Evolutionary conservation across 35 echinoderm and acorn worm genomes (phyloP).

Genomic region (Ophioderma brevispina): DNA sequence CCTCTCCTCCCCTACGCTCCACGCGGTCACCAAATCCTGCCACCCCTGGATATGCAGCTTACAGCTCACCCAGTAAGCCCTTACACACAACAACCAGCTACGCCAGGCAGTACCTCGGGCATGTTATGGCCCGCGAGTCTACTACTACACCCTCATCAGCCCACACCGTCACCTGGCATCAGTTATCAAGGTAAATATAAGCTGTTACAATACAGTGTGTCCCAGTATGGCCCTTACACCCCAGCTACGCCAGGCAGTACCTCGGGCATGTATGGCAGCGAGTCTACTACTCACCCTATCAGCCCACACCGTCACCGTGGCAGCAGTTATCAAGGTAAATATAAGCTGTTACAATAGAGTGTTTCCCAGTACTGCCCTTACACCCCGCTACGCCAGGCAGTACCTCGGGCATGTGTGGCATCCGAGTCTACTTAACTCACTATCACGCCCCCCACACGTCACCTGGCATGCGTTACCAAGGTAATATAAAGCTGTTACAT

Average conservation of each 20-base stretch:
- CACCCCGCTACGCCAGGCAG: too few relatives aligned
- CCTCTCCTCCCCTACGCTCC: constrained; percentile 84
- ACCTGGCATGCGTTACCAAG: too few relatives aligned
- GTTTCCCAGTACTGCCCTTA: too few relatives aligned
- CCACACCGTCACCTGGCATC: constrained; percentile 72
- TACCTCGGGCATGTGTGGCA: too few relatives aligned
- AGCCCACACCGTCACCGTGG: constrained; percentile 76
- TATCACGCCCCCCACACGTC: too few relatives aligned
- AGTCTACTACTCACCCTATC: constrained; percentile 87
- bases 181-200: constrained; percentile 89
- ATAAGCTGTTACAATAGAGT: too few relatives aligned
- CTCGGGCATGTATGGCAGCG: constrained; percentile 94
- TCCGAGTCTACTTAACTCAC: too few relatives aligned
- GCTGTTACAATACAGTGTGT: too few relatives aligned
- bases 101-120: constrained; percentile 73
- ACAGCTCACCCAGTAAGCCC: constrained; percentile 70
- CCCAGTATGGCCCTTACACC: constrained; percentile 86
- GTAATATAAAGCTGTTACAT: too few relatives aligned
- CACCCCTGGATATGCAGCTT: constrained; percentile 86
- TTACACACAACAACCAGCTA: constrained; percentile 92
- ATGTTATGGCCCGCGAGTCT: constrained; percentile 94
- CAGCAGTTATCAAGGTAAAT: constrained; percentile 88
- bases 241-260: constrained; percentile 80
- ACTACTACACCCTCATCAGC: constrained; percentile 85
- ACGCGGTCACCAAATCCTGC: constrained; percentile 62